Conservation (phyloP, 1,140 invertebrate genomes). For the Lethocerus indicus region DNA sequence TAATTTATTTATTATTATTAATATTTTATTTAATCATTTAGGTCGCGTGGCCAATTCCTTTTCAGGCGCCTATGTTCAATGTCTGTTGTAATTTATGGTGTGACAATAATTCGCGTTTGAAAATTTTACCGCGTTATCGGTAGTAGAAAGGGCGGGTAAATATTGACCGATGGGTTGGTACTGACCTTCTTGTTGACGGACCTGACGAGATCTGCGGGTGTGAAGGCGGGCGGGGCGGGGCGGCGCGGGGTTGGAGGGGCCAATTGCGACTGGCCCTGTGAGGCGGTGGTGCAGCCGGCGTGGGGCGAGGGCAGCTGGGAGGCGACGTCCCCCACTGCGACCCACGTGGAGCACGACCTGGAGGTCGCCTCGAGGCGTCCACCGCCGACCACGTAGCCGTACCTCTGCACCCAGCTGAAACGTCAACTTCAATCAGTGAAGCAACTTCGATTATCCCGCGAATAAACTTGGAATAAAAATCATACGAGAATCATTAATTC, state of each 20-base stretch:
- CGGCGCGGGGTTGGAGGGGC: too few relatives aligned
- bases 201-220: slow-evolving; percentile 53
- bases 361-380: slow-evolving; percentile 30
- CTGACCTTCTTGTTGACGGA: slow-evolving; percentile 70
- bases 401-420: slow-evolving; percentile 21
- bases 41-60: too few relatives aligned
- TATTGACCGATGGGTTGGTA: neutral
- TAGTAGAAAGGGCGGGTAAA: neutral
- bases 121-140: too few relatives aligned
- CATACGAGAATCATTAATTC: neutral
- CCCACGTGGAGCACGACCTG: slow-evolving; percentile 72
- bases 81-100: too few relatives aligned
- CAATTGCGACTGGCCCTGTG: too few relatives aligned
- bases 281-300: too few relatives aligned
- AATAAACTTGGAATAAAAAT: too few relatives aligned
- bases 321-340: slow-evolving; percentile 54
- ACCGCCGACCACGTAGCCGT: slow-evolving; percentile 30
- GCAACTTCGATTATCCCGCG: neutral
- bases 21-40: too few relatives aligned
- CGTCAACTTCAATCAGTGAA: neutral
- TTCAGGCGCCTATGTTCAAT: too few relatives aligned
- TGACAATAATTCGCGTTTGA: too few relatives aligned
- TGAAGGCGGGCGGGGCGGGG: slow-evolving; percentile 36
- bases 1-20: too few relatives aligned
- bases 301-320: slow-evolving; percentile 56